Percentiles rank a stretch among this genome's conserved stretches.
phyloP scores from a whole-genome alignment of 1,140 invertebrate species.

The Rhysida immarginata region DNA sequence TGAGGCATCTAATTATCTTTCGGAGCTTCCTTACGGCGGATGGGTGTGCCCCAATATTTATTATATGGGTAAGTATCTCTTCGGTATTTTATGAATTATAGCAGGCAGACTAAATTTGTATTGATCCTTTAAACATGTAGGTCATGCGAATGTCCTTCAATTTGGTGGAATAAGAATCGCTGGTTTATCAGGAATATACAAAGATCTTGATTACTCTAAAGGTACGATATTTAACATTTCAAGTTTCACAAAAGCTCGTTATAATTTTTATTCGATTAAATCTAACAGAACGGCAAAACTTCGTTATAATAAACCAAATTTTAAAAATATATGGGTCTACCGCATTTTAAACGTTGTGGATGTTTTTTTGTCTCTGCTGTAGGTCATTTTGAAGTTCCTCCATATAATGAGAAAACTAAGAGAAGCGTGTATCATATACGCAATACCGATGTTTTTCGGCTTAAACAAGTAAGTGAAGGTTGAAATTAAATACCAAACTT shows the following conservation, averaged over 20 bases:
- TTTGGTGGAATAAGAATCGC: slow-evolving; percentile 79
- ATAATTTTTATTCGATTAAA: too few species aligned
- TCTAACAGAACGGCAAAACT: too few species aligned
- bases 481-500: too few species aligned
- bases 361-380: slow-evolving; percentile 7
- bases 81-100: too few species aligned
- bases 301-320: too few species aligned
- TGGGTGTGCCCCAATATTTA: slow-evolving; percentile 98
- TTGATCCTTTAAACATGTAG: too few species aligned
- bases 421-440: slow-evolving; percentile 86
- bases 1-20: slow-evolving; percentile 92
- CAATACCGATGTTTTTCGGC: slow-evolving; percentile 71
- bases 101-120: too few species aligned
- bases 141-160: slow-evolving; percentile 74
- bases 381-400: slow-evolving; percentile 74
- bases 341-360: too few species aligned
- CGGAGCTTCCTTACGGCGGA: slow-evolving; percentile 90
- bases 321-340: too few species aligned
- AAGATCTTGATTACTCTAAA: slow-evolving; percentile 34
- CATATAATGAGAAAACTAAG: slow-evolving; percentile 60
- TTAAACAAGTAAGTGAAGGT: slow-evolving; percentile 50
- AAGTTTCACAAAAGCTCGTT: background rate
- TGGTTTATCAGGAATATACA: slow-evolving; percentile 90
- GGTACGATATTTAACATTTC: background rate
- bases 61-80: slow-evolving; percentile 75